Conservation (phyloP, 1,140 invertebrate species). For the Delia radicum region DNA sequence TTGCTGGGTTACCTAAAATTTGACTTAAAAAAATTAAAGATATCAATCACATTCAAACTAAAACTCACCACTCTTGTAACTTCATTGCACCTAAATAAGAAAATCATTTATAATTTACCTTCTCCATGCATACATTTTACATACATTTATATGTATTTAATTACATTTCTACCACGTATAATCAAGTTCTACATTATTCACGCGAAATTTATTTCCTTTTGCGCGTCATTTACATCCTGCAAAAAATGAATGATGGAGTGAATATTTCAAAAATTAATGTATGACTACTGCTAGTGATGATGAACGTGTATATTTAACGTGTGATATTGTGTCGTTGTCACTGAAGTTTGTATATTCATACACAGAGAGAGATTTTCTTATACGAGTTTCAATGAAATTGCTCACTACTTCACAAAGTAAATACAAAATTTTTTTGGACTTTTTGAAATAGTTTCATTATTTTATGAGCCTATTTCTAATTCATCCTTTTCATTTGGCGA, state of each 20-base stretch:
- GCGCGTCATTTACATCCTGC: constrained; percentile 20
- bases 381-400: too few relatives aligned
- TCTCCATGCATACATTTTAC: too few relatives aligned
- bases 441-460: too few relatives aligned
- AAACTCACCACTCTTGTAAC: neutral
- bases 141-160: neutral
- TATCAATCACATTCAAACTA: neutral
- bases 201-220: constrained; percentile 21
- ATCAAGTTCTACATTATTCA: constrained; percentile 15
- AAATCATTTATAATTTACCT: neutral
- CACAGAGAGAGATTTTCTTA: too few relatives aligned
- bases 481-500: too few relatives aligned
- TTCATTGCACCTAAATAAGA: neutral
- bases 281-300: neutral
- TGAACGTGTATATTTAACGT: constrained; percentile 24
- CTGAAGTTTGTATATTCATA: too few relatives aligned
- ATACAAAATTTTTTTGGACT: too few relatives aligned
- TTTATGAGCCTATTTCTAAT: too few relatives aligned
- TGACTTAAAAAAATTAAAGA: neutral
- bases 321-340: constrained; percentile 30
- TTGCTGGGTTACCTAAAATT: too few relatives aligned
- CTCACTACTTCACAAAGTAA: too few relatives aligned
- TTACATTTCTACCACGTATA: constrained; percentile 1
- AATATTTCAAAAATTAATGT: constrained; percentile 18
- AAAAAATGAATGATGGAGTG: constrained; percentile 14